Evolutionary conservation across 2,113 vertebrate species (phyloP).

Genomic region (Trochalopteron elliotii): DNA sequence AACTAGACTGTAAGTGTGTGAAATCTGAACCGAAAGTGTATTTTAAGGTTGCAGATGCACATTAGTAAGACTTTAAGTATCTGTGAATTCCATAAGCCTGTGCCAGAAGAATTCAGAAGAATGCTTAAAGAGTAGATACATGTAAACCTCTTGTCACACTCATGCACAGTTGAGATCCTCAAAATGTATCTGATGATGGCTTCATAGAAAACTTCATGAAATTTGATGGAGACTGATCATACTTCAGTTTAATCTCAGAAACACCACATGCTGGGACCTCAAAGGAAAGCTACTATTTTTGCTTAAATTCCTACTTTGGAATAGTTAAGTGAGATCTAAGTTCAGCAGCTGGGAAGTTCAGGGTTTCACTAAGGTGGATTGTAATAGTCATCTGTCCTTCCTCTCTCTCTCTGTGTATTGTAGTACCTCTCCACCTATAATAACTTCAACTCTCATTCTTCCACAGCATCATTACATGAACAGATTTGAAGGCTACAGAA

Average conservation of each 20-base stretch:
- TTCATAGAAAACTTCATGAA: not conserved
- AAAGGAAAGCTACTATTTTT: not conserved
- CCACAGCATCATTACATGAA: not conserved
- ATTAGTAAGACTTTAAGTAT: not conserved
- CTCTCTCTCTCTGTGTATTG: not conserved
- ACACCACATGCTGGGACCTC: not conserved
- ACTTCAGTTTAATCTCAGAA: not conserved
- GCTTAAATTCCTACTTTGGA: not conserved
- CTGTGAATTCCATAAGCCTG: not conserved
- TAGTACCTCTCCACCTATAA: not conserved
- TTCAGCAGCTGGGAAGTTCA: not conserved
- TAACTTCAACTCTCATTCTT: not conserved
- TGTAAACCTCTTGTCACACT: not conserved
- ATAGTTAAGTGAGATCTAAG: not conserved
- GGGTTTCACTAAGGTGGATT: not conserved
- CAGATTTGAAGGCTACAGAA: not conserved
- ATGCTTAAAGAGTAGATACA: not conserved
- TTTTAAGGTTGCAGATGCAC: not conserved
- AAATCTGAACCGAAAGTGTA: not conserved
- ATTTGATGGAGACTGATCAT: not conserved
- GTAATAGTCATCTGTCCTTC: not conserved
- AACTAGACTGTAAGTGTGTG: fast-evolving
- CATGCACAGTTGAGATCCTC: not conserved
- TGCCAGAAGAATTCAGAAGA: not conserved
- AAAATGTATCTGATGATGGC: not conserved